These are phyloP conservation scores for Xyliphius kryptos DNA, from an alignment of 2,113 vertebrate genomes.

Conservation along the genomic window DNA sequence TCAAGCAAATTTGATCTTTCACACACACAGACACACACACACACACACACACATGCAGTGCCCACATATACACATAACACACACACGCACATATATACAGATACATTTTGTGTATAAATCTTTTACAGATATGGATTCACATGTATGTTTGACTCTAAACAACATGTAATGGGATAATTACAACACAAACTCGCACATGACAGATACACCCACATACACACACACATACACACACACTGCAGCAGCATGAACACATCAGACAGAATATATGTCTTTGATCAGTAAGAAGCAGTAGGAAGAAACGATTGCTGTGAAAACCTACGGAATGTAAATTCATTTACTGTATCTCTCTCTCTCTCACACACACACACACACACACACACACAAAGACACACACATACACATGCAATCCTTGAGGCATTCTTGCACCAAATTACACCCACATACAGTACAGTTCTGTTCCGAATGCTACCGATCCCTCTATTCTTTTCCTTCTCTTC, in stretches of 20 bases:
- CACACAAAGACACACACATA: conserved; percentile 18
- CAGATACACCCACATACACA: conserved; percentile 6
- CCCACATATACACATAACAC: conserved; percentile 4
- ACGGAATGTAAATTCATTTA: conserved; percentile 98
- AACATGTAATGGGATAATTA: conserved; percentile 11
- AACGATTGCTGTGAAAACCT: conserved; percentile 93
- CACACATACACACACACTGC: conserved; percentile 10
- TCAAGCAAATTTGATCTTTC: conserved; percentile 20
- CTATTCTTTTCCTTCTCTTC: not conserved
- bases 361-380: conserved; percentile 13
- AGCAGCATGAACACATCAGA: conserved; percentile 61
- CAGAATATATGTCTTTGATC: conserved; percentile 95
- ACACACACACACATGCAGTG: conserved; percentile 10
- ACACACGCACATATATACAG: conserved; percentile 14
- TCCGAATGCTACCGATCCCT: not conserved
- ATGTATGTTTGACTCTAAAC: conserved; percentile 2
- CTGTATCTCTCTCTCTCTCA: conserved; percentile 48
- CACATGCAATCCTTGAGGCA: conserved; percentile 9
- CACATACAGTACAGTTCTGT: conserved; percentile 12
- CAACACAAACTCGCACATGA: conserved; percentile 12
- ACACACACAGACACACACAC: conserved; percentile 10
- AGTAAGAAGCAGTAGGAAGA: conserved; percentile 88
- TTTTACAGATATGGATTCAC: conserved; percentile 6
- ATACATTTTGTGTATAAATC: not conserved
- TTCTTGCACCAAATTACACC: conserved; percentile 23